Evolutionary conservation across 2,888 invertebrate genomes (phyloP), one percentile per base, ranked within the genome.

Genomic region (Altica lythri): DNA sequence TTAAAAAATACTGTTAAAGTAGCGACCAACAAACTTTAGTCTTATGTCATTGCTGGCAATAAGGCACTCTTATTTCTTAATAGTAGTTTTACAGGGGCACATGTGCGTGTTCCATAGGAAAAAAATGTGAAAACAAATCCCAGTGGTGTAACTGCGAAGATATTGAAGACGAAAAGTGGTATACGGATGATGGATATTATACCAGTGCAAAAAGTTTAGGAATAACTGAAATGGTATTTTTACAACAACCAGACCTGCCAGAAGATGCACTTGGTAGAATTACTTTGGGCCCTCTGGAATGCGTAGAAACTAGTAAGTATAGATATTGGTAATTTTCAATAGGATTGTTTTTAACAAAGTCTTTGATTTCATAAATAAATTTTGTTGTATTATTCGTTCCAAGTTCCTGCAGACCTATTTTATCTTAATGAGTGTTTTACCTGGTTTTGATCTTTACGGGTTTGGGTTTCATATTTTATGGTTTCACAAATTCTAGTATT

Each of bases 231-330:
- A 91, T 95, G 89, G 89, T 90, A 63, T 93, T 95, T 72, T 78
- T 93, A 42, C 93, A 94, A 69, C 92, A 92, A 70, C 86, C 88
- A 64, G 87, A 90, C 72, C 77, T 92, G 59, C 86, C 89, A 45
- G 86, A 87, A 61, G 90, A 92, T 71, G 90, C 92, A 1, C 86
- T 89, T 64, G 93, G 92, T 1, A 81, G 92, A 64, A 90, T 96
- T 40, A 94, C 94, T 1, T 77, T 95, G 45, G 95, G 95, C 2
- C 92, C 95, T 1, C 78, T 96, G 63, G 92, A 93, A 76, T 96
- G 95, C 77, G 93, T 94, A 48, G 95, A 95, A 81, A 94, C 94
- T 53, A 93, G 95, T 95, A 79, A 82, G 87, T 80, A 48, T n/a
- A 47, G 16, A 18, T 19, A 14, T n/a, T n/a, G n/a, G n/a, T n/a